Base-by-base conservation (phyloP, 1,140 invertebrate species). In the Lepidurus couesii region DNA sequence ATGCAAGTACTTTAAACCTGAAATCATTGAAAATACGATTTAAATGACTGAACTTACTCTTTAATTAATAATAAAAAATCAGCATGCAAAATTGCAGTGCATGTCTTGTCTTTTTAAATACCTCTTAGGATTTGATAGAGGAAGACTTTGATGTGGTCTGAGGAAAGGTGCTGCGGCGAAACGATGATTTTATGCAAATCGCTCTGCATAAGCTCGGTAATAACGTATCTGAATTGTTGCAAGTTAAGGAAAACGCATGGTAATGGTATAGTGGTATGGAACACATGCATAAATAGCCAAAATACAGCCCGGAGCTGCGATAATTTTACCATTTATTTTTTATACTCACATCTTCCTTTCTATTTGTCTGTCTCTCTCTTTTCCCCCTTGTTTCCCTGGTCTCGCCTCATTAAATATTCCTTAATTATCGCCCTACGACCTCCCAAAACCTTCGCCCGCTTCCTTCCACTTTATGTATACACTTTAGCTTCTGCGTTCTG, bases 171-270 rank as follows among this genome's bases (percentile, higher is more conserved):
- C 88, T 99, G 98, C 78, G 96, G 96, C 81, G 96, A 98, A 81
- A 99, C 97, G 86, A 99, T 99, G 85, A 99, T 99, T 90, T 99
- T 99, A 89, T 99, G 98, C 81, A 99, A 90, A 90, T 99, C 98
- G 86, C 95, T 98, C 88, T 99, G 97, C 85, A 99, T 94, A 82
- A 99, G 89, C 88, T 99, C 98, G 75, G 97, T 99, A 85, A 99
- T 96, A 83, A 99, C 96, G 90, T 99, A 99, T 88, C 97, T 99
- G 53, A n/a, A 65, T 16, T 13, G 53, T 65, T 65, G 5, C 8
- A 65, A 65, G 53, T 65, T 65, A 65, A 65, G 53, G 53, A 65
- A 65, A 65, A 65, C 16, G 53, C 53, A 65, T 7, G 21, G 21
- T 21, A 65, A 65, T 65, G 34, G 34, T 34, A 34, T 34, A 34